These are phyloP conservation scores for Bicyclus anynana DNA, from an alignment of 1,140 invertebrate species.

Conservation along the genomic window DNA sequence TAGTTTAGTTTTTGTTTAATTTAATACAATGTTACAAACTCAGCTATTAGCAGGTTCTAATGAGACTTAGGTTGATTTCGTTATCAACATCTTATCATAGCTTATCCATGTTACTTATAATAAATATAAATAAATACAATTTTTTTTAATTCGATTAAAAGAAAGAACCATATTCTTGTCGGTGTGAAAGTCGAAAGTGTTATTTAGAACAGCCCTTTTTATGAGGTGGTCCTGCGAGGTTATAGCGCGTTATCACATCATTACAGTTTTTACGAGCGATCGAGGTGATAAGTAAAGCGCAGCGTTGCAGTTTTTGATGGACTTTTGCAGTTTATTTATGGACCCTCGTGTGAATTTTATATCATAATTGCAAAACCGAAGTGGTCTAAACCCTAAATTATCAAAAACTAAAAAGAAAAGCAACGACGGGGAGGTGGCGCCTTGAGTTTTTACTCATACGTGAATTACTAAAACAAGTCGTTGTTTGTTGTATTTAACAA, in stretches of 20 bases:
- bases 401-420: background rate
- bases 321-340: conserved; percentile 36
- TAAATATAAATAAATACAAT: too few species aligned
- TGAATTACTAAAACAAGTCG: too few species aligned
- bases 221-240: conserved; percentile 12
- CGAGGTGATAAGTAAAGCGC: conserved; percentile 30
- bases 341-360: conserved; percentile 14
- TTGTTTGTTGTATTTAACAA: too few species aligned
- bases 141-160: too few species aligned
- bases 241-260: conserved; percentile 12
- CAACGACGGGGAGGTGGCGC: too few species aligned
- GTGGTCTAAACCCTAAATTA: background rate
- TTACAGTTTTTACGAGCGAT: conserved; percentile 36
- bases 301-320: conserved; percentile 21
- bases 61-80: too few species aligned
- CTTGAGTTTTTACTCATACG: too few species aligned
- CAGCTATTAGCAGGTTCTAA: too few species aligned
- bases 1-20: too few species aligned
- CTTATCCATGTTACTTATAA: too few species aligned
- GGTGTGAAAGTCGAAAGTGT: background rate
- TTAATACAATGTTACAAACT: too few species aligned
- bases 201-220: conserved; percentile 13
- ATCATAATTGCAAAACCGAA: background rate
- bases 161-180: background rate
- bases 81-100: too few species aligned